Evolutionary conservation across 2,797 vertebrate species (phyloP), one percentile per base, ranked within the genome.

Genomic region (Syngnathus acus): DNA sequence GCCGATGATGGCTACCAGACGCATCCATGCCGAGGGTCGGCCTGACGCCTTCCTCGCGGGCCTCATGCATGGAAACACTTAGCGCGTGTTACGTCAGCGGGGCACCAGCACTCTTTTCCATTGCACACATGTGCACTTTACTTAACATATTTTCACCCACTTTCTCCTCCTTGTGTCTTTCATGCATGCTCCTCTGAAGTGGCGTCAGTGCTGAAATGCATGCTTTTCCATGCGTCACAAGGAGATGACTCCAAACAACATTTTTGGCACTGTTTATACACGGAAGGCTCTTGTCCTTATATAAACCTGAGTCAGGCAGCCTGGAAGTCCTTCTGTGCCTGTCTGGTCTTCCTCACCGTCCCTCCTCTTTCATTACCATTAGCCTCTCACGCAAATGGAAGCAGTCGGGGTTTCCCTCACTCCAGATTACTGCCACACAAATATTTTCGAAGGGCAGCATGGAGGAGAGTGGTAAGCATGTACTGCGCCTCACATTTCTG

Each of bases 61-160:
- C 81, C 83, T 82, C 84, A 86, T 86, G 78, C 74, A 88, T 88
- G 89, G 90, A 89, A 90, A 90, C 88, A 89, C 83, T 90, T 87
- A 86, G 80, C 78, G 85, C 71, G 70, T 68, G 75, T 87, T 89
- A 89, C 86, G 84, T 87, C 84, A 89, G 76, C 77, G 78, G 7
- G 32, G 57, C 37, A 47, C 65, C 68, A 64, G 67, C 53, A 5
- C 68, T 66, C 78, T 81, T 86, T 87, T 86, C 85, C 83, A 84
- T 71, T 16, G 0, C 72, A 68, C 67, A 62, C 78, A 72, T 62
- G 53, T 69, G 47, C 68, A 5, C 61, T n/a, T 43, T 45, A 4
- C 50, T 61, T 10, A 57, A 65, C 68, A 60, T 53, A 67, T 67
- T 72, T 79, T 73, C 71, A 68, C 66, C 67, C 47, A 6, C 68